Conservation (phyloP, 2,797 vertebrate genomes). For the Labeo calbasu region DNA sequence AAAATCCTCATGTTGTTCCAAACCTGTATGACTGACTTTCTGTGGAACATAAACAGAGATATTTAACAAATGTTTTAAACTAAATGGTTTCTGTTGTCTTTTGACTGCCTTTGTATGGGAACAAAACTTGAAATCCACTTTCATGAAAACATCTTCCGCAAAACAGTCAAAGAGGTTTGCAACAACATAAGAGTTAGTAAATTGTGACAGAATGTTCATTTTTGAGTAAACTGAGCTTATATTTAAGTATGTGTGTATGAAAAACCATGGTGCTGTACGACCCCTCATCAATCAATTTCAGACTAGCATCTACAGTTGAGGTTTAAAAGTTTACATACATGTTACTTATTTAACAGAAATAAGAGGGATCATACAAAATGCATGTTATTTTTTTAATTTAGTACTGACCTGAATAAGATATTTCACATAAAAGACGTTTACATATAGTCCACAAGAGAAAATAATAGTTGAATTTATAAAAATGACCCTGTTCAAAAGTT, state of each 20-base stretch:
- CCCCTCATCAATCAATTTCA: background rate
- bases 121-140: background rate
- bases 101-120: background rate
- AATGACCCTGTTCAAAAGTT: no score
- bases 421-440: no score
- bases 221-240: background rate
- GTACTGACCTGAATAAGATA: no score
- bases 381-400: no score
- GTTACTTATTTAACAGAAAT: no score
- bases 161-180: background rate
- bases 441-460: no score
- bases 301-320: no score
- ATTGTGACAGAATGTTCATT: background rate
- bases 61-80: background rate
- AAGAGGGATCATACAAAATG: no score
- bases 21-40: background rate
- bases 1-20: background rate
- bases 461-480: no score
- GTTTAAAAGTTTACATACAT: no score
- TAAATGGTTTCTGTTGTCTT: background rate
- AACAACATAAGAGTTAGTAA: background rate
- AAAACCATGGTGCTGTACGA: background rate
- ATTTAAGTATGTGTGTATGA: background rate
- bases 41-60: background rate
- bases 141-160: background rate